Evolutionary conservation across 2,797 vertebrate species (phyloP), one percentile per base, ranked within the genome.

Genomic region (Alca torda): DNA sequence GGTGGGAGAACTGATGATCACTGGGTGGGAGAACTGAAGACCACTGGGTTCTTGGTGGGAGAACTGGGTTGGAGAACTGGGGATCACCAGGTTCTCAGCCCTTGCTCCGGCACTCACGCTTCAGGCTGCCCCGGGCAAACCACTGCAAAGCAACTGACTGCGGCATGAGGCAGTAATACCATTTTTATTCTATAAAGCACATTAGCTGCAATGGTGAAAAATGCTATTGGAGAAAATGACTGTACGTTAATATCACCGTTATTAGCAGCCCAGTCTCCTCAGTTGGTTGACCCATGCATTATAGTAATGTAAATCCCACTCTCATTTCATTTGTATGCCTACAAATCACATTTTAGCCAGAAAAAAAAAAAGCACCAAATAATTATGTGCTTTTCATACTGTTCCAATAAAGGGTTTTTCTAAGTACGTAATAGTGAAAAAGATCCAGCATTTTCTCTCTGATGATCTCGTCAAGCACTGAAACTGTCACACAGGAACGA

Each of bases 241-340:
- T 16, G 35, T 8, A 3, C 9, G 21, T 54, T 64, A 54, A 50
- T 35, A 84, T 13, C 54, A 16, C 16, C 43, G 2, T 11, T 41
- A 54, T 3, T 24, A 48, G 76, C 67, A 90, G 59, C 50, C 59
- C 74, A 13, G 67, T n/a, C 50, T 50, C 80, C 45, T 46, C 80
- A 8, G 10, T 0, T 45, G 69, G 31, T 19, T 4, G 0, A 75
- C 18, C 35, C 63, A 61, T 14, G 31, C 43, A 12, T 13, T 43
- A 35, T 13, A 56, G 23, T 41, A 51, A 57, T 0, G 2, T 45
- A 88, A 93, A 81, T 48, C 67, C 41, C 46, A 20, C 16, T 50
- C 48, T 64, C 24, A 3, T 45, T 53, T 78, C 59, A 50, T 51
- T 56, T 69, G 23, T 41, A 18, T 43, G 64, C 24, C 65, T 68